Evolutionary conservation across 2,888 invertebrate species (phyloP), one percentile per base, ranked within the genome.

Genomic region (Sylvicola cinctus): DNA sequence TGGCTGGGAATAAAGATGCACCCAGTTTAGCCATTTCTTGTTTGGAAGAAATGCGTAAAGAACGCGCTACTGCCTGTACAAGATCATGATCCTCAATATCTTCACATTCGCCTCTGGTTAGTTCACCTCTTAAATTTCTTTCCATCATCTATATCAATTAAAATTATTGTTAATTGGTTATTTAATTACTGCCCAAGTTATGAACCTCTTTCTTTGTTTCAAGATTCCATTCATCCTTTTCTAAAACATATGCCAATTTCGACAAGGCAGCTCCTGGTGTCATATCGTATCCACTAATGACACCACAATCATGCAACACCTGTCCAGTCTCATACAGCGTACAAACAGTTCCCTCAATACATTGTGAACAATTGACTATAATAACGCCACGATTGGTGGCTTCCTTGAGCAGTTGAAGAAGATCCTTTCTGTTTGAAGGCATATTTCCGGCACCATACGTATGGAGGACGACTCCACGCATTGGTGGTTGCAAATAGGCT

Each of bases 381-480:
- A 96, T 70, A 2, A 91, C 71, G 0, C 85, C 87, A 10, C 81
- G 61, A 7, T 68, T 55, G 0, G 75, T 64, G 0, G 91, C 90
- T 0, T 63, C 62, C 17, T 62, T 61, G 14, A 95, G 58, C 42
- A 70, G 78, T 0, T 68, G 61, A 6, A 90, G 55, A 2, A 96
- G 60, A 44, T 91, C 91, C n/a, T 60, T 58, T 7, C 87, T 68
- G 48, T 79, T 77, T 0, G 74, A 71, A 0, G 95, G 95, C 25
- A 91, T 71, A 50, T 98, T 96, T 0, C 96, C 96, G 0, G 83
- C 70, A 0, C 96, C 96, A 47, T 88, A 96, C 0, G 83, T 81
- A 56, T 91, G 85, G 28, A 96, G 55, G 1, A 96, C 80, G 1
- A 93, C 74, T 11, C 95, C 70, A 45, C 63, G 60, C 38, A 78